Base-by-base conservation (phyloP, 2,888 invertebrate species). In the Ennomos fuscantarius region DNA sequence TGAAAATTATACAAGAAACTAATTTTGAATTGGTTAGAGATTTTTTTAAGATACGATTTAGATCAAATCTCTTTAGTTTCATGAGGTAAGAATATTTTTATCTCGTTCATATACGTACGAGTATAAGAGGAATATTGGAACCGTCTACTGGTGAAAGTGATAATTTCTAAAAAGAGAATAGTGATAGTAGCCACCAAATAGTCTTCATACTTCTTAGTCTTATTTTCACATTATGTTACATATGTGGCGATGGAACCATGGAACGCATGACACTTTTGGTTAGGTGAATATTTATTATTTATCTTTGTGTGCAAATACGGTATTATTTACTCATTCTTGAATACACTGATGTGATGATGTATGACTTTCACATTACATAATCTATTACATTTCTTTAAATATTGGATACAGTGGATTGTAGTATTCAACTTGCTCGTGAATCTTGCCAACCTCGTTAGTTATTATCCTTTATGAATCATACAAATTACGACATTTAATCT, bases 371-470 rank as follows among this genome's bases (percentile, higher is more conserved):
- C 43, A 65, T 60, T 59, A 53, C n/a, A n/a, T n/a, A n/a, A n/a
- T n/a, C n/a, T n/a, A 51, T 65, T 68, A 48, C 64, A 55, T 65
- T 67, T 72, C 65, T 48, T 61, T 51, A 41, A 24, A 37, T 37
- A 32, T 34, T 40, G 45, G 41, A 37, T 24, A 6, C 24, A 6
- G 24, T 24, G 24, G 15, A 15, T 24, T 0, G 6, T 24, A 24
- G 24, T 24, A 6, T 24, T 24, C 24, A 24, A 24, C 24, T 24
- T 24, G 1, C 24, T 24, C 24, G 24, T 24, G 1, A 6, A 6
- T 24, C 24, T 24, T 24, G 24, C 2, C 2, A 24, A 6, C 24
- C 24, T 24, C 0, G 5, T 6, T 24, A 24, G 24, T 24, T 24
- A 24, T 24, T 24, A 6, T 24, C 24, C 24, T 24, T 24, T 24